Evolutionary conservation across 2,797 vertebrate species (phyloP).

Genomic region (Necrosyrtes monachus): DNA sequence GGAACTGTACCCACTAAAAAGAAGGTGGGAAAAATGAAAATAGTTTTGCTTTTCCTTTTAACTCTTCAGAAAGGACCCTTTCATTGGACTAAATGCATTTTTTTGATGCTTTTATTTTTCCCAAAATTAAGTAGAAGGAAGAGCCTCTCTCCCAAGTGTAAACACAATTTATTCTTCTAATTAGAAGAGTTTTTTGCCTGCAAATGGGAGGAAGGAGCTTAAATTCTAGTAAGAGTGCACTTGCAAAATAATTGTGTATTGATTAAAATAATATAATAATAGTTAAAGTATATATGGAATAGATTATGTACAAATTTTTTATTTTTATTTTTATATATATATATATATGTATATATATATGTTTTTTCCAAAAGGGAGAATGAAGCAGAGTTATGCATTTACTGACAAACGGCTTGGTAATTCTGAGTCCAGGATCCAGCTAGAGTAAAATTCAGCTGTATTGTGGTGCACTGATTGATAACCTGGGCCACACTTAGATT

Average conservation of each 20-base stretch:
- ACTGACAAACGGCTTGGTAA: background rate
- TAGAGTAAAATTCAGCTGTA: background rate
- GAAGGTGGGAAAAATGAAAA: background rate
- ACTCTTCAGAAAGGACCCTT: background rate
- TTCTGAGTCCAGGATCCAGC: background rate
- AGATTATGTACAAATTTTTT: background rate
- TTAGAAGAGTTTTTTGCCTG: background rate
- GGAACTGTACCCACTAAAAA: background rate
- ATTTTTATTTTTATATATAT: background rate
- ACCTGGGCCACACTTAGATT: background rate
- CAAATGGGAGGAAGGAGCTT: background rate
- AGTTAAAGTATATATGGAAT: background rate
- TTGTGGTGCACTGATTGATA: background rate
- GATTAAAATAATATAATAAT: background rate
- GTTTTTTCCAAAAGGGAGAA: background rate
- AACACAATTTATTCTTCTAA: background rate
- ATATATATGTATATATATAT: too few relatives aligned
- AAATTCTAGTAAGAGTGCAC: background rate
- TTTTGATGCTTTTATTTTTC: background rate
- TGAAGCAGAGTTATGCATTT: background rate
- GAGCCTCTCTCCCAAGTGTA: accelerated
- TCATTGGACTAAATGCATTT: background rate
- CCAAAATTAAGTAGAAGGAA: background rate
- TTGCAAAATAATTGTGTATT: background rate
- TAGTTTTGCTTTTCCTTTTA: background rate